Evolutionary conservation across 2,888 invertebrate species (phyloP).

Genomic region (Melanostoma scalare): DNA sequence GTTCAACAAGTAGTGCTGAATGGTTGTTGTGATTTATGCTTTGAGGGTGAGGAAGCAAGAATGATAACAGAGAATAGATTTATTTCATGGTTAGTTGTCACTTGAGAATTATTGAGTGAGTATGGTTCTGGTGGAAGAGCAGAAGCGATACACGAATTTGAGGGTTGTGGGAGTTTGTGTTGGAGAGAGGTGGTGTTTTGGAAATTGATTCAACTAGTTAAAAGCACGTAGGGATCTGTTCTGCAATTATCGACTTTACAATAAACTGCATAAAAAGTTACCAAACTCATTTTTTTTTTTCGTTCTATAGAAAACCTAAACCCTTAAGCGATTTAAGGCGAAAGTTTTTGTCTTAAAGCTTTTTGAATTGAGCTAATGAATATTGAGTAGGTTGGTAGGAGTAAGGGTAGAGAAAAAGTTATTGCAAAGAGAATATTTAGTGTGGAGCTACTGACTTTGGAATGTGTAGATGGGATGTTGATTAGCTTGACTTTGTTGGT

Average conservation of each 20-base stretch:
- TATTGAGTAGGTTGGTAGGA: no score
- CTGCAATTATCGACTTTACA: background rate
- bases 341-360: no score
- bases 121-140: background rate
- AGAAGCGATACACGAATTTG: background rate
- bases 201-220: constrained; percentile 23
- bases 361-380: no score
- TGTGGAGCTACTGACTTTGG: no score
- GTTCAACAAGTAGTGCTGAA: constrained; percentile 57
- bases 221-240: background rate
- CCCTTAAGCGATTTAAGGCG: no score
- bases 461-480: no score
- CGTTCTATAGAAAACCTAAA: no score
- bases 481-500: no score
- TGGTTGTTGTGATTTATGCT: constrained; percentile 32
- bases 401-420: no score
- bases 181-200: background rate
- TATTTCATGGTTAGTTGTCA: constrained; percentile 26
- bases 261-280: background rate
- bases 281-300: background rate
- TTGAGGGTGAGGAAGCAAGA: constrained; percentile 32
- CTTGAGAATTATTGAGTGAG: constrained; percentile 26
- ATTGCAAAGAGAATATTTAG: no score
- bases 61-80: constrained; percentile 20
- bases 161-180: no score